These are phyloP conservation scores for Drosophila nebulosa DNA, from an alignment of 1,140 invertebrate genomes.

Conservation along the genomic window DNA sequence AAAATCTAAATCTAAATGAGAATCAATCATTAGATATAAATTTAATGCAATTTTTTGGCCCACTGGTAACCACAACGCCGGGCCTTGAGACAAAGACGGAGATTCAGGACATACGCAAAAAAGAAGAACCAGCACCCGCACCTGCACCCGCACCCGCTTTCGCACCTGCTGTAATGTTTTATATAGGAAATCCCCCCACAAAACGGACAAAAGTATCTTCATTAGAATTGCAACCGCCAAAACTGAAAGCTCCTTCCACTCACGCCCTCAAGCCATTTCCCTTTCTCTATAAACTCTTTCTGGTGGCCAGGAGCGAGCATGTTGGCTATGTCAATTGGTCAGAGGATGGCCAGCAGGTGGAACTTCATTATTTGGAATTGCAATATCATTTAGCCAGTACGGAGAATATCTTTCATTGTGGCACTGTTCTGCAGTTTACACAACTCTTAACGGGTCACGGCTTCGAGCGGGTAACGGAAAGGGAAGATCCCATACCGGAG, in stretches of 20 bases:
- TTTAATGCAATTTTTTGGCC: too few species aligned
- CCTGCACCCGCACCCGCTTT: too few species aligned
- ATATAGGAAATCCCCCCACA: too few species aligned
- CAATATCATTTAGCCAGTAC: slow-evolving; percentile 35
- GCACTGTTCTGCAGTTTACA: slow-evolving; percentile 26
- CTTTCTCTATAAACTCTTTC: slow-evolving; percentile 35
- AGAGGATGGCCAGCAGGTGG: slow-evolving; percentile 5
- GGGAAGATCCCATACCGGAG: neutral
- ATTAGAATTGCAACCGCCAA: neutral
- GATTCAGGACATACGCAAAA: too few species aligned
- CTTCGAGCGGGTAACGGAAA: neutral
- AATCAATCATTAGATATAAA: too few species aligned
- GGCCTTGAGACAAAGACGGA: too few species aligned
- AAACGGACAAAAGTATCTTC: neutral
- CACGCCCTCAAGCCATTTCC: neutral
- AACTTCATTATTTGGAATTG: slow-evolving; percentile 31
- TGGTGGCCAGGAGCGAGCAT: slow-evolving; percentile 8
- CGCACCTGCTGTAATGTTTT: too few species aligned
- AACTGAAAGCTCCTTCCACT: neutral
- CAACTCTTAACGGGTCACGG: slow-evolving; percentile 15
- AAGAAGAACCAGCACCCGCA: too few species aligned
- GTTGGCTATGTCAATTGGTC: slow-evolving; percentile 34
- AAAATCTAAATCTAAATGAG: too few species aligned
- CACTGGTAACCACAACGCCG: too few species aligned
- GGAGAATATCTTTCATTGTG: slow-evolving; percentile 22